Percentiles rank a stretch among this genome's conserved stretches.
Evolutionary conservation across 2,888 invertebrate species (phyloP).

Genomic region (Campopleginae sp.): DNA sequence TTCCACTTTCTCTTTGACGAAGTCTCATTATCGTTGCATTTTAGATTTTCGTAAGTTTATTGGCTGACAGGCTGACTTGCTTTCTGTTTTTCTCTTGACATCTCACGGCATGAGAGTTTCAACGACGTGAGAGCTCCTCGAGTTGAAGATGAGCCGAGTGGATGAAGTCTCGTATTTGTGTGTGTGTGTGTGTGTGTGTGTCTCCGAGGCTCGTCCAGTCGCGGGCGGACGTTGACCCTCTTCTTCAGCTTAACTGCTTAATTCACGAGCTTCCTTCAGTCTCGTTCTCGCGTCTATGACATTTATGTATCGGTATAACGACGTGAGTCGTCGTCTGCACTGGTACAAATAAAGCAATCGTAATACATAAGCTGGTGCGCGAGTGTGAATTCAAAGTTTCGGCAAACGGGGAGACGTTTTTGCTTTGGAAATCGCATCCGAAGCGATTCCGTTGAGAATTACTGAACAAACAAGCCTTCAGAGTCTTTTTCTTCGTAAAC

Average conservation of each 20-base stretch:
- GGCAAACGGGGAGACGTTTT: too few relatives aligned
- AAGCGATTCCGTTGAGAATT: not conserved
- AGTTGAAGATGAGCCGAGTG: constrained; percentile 59
- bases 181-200: constrained; percentile 21
- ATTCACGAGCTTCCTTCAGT: constrained; percentile 58
- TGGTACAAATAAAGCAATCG: not conserved
- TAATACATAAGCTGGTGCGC: too few relatives aligned
- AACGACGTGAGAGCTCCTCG: constrained; percentile 59
- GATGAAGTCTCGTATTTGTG: constrained; percentile 44
- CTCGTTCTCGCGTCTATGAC: constrained; percentile 36
- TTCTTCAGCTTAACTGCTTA: constrained; percentile 58
- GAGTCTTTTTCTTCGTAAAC: not conserved
- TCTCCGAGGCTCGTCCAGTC: constrained; percentile 44
- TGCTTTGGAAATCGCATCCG: not conserved
- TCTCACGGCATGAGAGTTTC: constrained; percentile 48
- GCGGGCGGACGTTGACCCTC: constrained; percentile 62
- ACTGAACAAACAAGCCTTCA: not conserved
- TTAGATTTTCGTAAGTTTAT: constrained; percentile 71
- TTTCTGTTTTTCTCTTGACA: constrained; percentile 34
- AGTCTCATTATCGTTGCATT: constrained; percentile 80
- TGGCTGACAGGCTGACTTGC: constrained; percentile 14
- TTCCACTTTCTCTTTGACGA: constrained; percentile 74
- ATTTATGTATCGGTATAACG: not conserved
- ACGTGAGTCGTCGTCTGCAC: not conserved
- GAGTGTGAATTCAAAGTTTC: too few relatives aligned